A percentile compares a stretch with the other conserved stretches of the same genome.
Conservation (phyloP, 2,888 invertebrate genomes). For the Chrysolina haemoptera region DNA sequence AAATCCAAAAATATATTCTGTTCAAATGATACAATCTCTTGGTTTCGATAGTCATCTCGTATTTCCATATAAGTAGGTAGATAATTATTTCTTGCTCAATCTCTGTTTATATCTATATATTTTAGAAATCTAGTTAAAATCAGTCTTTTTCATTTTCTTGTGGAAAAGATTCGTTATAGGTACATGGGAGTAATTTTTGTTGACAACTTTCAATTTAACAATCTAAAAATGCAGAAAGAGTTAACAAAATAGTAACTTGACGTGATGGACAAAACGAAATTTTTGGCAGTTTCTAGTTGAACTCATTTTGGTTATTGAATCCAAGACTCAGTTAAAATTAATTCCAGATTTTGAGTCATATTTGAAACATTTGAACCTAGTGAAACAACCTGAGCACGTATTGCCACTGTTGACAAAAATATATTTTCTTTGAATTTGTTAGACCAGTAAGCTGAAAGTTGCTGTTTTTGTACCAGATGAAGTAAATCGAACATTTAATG, state of each 20-base stretch:
- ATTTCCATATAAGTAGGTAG: slow-evolving; percentile 13
- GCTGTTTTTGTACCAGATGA: slow-evolving; percentile 32
- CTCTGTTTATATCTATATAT: slow-evolving; percentile 49
- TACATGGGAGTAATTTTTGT: slow-evolving; percentile 64
- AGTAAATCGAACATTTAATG: slow-evolving; percentile 9
- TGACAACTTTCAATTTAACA: slow-evolving; percentile 31
- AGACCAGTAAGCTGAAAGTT: slow-evolving; percentile 6
- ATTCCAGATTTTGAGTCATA: no score
- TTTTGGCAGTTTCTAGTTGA: no score
- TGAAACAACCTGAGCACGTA: background rate
- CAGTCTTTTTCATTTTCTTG: slow-evolving; percentile 68
- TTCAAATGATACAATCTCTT: no score
- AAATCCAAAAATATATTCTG: background rate
- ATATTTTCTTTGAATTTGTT: background rate
- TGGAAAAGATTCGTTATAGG: slow-evolving; percentile 57
- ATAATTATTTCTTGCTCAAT: slow-evolving; percentile 35
- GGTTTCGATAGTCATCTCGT: slow-evolving; percentile 19
- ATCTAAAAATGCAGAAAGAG: background rate
- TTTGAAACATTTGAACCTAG: no score
- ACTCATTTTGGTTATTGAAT: no score
- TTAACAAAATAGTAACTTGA: no score
- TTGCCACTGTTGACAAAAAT: no score
- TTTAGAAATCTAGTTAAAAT: slow-evolving; percentile 68
- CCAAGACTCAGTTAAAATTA: no score
- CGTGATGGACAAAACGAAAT: no score